Base-by-base conservation (phyloP, 92 coral and sea anemone genomes). In the Ricordea florida region DNA sequence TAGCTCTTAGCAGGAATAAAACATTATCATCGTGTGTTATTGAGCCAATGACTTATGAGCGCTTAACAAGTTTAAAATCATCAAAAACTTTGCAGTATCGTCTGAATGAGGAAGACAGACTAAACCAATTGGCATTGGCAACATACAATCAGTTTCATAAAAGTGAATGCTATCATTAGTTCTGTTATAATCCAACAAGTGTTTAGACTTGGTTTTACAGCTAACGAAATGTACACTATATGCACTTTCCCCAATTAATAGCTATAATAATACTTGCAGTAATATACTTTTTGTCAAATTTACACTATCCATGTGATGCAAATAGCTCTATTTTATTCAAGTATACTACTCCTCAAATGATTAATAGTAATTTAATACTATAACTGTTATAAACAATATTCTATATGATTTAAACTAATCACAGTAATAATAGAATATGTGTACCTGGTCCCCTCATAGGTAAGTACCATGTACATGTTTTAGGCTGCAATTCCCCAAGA, bases 1-100 rank as follows among this genome's bases (percentile, higher is more conserved):
- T 81, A 17, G 92, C 92, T 20, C 30, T 81, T 5, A 86, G 92
- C 71, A 64, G 87, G 51, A 76, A 62, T 32, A 86, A 81, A 47
- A 37, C 66, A 24, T 53, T 78, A 28, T 66, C 76, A 37, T 63
- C 91, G 32, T 75, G 66, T 51, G 77, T 82, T 43, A 72, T 71
- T 30, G 82, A 74, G 42, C 71, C 88, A 49, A 81, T 86, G 73
- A 31, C 88, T 10, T 74, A 62, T 74, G 84, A 86, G 66, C 57
- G 80, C 25, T 60, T 86, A 24, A 81, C 83, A 57, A 66, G 69
- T 48, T 49, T 86, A 33, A 86, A 86, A 67, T 81, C 87, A 51
- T 86, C 87, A 14, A 64, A 37, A 52, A 72, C 77, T 48, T 70
- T 85, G 81, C 74, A 72, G 50, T 80, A 60, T 57, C 82, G 91